These are phyloP conservation scores for Danaus plexippus DNA, from an alignment of 1,140 invertebrate genomes.

Conservation along the genomic window DNA sequence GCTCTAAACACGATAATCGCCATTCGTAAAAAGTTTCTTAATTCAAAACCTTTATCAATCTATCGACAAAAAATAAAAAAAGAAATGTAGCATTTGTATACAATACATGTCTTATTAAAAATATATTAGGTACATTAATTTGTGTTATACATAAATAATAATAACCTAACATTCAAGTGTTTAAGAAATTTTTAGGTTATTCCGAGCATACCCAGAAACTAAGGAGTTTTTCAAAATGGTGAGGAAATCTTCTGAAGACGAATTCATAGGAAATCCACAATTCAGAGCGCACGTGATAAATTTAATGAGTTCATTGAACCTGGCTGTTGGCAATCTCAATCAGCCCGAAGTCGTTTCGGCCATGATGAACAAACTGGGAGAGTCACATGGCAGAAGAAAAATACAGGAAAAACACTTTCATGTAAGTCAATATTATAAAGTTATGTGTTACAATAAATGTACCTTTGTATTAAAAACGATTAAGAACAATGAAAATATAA, in stretches of 20 bases:
- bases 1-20: no score
- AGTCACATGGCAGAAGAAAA: slow-evolving; percentile 72
- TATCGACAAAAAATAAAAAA: no score
- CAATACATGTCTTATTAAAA: no score
- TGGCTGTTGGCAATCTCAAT: slow-evolving; percentile 76
- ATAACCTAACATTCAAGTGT: not conserved
- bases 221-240: slow-evolving; percentile 74
- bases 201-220: slow-evolving; percentile 74
- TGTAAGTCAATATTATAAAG: slow-evolving; percentile 42
- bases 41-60: no score
- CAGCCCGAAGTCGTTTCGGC: slow-evolving; percentile 74
- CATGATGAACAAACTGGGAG: slow-evolving; percentile 74
- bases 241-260: slow-evolving; percentile 68
- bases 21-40: no score
- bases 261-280: slow-evolving; percentile 71
- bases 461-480: no score
- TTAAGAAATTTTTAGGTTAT: slow-evolving; percentile 69
- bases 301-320: slow-evolving; percentile 74
- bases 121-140: no score
- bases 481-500: no score
- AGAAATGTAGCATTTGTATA: no score
- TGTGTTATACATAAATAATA: no score
- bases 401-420: slow-evolving; percentile 65
- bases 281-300: slow-evolving; percentile 78
- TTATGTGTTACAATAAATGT: no score